A percentile compares a stretch with the other conserved stretches of the same genome.
These are phyloP conservation scores for Turnix velox DNA, from an alignment of 2,113 vertebrate genomes.

Conservation along the genomic window DNA sequence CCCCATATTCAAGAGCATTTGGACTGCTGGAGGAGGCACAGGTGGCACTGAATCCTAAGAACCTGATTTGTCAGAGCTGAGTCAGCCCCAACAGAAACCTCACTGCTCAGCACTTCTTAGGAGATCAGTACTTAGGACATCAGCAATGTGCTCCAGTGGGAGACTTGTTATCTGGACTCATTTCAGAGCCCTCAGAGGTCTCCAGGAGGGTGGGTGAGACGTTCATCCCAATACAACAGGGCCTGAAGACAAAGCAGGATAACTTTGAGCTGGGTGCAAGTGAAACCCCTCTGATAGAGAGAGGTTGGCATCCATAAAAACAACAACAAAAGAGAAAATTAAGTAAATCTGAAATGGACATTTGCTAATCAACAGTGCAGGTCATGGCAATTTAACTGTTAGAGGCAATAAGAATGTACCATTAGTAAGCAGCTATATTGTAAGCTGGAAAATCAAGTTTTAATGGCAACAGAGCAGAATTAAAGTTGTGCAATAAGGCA, in stretches of 20 bases:
- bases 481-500: background rate
- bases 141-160: rapidly evolving
- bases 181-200: background rate
- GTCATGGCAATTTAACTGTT: background rate
- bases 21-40: background rate
- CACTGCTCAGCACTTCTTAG: background rate
- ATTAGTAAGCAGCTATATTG: background rate
- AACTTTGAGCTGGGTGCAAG: rapidly evolving
- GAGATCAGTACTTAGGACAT: background rate
- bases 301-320: background rate
- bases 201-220: background rate
- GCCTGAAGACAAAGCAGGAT: background rate
- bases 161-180: background rate
- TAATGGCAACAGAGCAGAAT: background rate
- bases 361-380: background rate
- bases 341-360: background rate
- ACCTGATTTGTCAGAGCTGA: background rate
- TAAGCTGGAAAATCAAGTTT: background rate
- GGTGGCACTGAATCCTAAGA: rapidly evolving
- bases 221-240: rapidly evolving
- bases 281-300: background rate
- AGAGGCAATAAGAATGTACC: background rate
- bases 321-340: background rate
- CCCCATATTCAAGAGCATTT: background rate
- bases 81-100: background rate